Percentiles rank a stretch among this genome's conserved stretches.
Evolutionary conservation across 1,140 invertebrate species (phyloP).

Genomic region (Trinorchestia longiramus): DNA sequence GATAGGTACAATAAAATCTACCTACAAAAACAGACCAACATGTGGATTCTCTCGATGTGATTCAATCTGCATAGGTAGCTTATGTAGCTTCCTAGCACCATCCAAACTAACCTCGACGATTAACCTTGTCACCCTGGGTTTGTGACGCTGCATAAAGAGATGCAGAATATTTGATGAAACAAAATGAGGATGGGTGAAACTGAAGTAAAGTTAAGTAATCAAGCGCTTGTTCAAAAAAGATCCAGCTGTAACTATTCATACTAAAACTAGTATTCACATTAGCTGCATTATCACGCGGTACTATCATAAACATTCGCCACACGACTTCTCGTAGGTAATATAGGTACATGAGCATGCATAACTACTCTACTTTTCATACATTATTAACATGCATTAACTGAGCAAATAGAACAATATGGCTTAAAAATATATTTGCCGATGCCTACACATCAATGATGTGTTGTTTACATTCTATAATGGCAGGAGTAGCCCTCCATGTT

Average conservation of each 20-base stretch:
- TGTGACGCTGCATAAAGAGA: neutral
- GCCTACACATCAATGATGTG: no score
- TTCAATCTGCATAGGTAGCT: neutral
- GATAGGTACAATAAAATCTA: neutral
- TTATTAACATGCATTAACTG: neutral
- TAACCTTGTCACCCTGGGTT: neutral
- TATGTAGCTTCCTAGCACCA: neutral
- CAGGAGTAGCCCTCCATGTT: neutral
- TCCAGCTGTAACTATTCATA: neutral
- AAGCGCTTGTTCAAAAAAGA: neutral
- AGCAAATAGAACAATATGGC: neutral
- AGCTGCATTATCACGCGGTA: neutral
- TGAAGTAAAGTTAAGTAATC: neutral
- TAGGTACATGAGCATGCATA: neutral
- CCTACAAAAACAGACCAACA: neutral
- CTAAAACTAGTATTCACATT: neutral
- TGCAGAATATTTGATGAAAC: neutral
- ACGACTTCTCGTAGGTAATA: neutral
- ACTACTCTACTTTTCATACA: conserved; percentile 6
- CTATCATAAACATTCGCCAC: neutral
- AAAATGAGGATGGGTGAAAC: neutral
- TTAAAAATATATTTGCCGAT: neutral
- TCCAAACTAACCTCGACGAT: neutral
- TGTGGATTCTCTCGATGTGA: neutral
- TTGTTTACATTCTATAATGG: neutral